These are phyloP conservation scores for Lophius piscatorius DNA, from an alignment of 2,113 vertebrate species.

Conservation along the genomic window DNA sequence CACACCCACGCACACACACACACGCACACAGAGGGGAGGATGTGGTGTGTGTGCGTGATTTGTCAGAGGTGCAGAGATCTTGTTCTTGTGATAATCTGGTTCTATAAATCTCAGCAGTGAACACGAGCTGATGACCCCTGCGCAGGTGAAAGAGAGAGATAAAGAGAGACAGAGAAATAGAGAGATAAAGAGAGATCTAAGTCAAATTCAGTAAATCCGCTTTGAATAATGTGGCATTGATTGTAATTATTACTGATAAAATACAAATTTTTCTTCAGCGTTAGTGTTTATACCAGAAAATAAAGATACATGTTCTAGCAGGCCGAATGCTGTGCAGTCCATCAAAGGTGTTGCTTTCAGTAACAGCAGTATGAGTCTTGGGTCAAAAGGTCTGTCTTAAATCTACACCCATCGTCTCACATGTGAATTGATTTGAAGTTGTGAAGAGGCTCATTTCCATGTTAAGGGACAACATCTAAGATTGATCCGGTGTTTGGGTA, in stretches of 20 bases:
- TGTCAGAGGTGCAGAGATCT: slow-evolving; percentile 18
- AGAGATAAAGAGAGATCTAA: no score
- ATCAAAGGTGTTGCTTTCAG: no score
- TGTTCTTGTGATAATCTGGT: not conserved
- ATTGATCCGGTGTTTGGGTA: no score
- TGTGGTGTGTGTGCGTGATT: slow-evolving; percentile 12
- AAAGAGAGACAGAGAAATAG: no score
- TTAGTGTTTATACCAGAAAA: slow-evolving; percentile 2
- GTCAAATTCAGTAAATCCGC: not conserved
- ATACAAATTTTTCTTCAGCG: slow-evolving; percentile 3
- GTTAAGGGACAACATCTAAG: no score
- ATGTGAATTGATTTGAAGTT: not conserved
- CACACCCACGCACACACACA: slow-evolving; percentile 4
- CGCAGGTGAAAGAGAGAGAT: slow-evolving; percentile 7
- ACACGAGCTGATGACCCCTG: not conserved
- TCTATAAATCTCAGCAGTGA: slow-evolving; percentile 15
- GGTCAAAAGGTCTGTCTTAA: not conserved
- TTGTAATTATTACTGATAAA: not conserved
- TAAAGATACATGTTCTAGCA: no score
- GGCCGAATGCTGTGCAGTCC: no score
- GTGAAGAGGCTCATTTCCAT: no score
- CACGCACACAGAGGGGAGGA: slow-evolving; percentile 27
- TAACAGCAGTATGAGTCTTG: not conserved
- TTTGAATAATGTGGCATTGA: not conserved
- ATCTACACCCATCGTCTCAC: not conserved